Base-by-base conservation (phyloP, 1,140 invertebrate species). In the Sitodiplosis mosellana region DNA sequence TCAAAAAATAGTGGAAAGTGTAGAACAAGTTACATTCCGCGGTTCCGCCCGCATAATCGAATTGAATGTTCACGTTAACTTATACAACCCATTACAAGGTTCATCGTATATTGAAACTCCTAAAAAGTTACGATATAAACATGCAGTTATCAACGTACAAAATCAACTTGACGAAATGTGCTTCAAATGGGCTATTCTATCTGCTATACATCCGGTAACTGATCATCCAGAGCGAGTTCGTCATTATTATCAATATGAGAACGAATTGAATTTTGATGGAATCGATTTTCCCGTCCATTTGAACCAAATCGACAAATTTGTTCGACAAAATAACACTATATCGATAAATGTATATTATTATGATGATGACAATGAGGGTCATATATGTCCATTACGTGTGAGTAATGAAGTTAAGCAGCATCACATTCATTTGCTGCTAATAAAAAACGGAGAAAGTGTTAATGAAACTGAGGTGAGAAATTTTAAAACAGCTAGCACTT, bases 21-120 rank as follows among this genome's bases (percentile, higher is more conserved):
- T 27, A 27, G 27, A 27, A 27, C 27, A 27, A 27, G 27, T 27
- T 27, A 27, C 27, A 27, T 27, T 27, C 27, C 27, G 27, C 27
- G 27, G 27, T 27, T 27, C 27, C 27, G 27, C 27, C 27, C 27
- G 27, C 27, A 60, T 61, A n/a, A 21, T 53, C 10, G 49, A 59
- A 46, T 49, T 60, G 27, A 43, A 51, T 44, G 20, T 59, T 20
- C 53, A 61, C 41, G 56, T 64, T 15, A 56, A 56, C 48, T 56
- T 55, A 49, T 63, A 55, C 51, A 51, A 54, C 44, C 58, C 58
- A 8, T 17, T 59, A 22, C 45, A 50, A 5, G 56, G 49, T 36
- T 53, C 51, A 47, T 50, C 48, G 14, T 59, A 52, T 48, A 54
- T 63, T 20, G 19, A 53, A 38, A 20, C 60, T 47, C 59, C 56